These are phyloP conservation scores for Trogon melanurus DNA, from an alignment of 2,113 vertebrate species.

Conservation along the genomic window DNA sequence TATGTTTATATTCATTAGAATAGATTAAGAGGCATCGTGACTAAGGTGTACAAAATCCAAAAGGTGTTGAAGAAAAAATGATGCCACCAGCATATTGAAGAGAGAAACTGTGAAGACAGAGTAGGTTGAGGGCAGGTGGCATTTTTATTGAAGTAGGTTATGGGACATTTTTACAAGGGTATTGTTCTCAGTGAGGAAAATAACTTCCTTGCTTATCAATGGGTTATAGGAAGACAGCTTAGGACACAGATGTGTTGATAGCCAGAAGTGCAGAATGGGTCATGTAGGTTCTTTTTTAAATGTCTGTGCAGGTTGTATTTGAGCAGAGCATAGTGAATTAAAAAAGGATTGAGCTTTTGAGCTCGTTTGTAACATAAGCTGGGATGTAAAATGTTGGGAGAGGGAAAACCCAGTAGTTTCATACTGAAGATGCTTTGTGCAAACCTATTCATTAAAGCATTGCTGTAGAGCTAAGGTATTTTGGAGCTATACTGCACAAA, in stretches of 20 bases:
- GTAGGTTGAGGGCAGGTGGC: background rate
- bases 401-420: fast-evolving
- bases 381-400: background rate
- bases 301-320: background rate
- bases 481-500: background rate
- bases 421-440: background rate
- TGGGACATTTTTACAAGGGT: background rate
- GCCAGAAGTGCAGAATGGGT: background rate
- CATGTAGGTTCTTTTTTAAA: background rate
- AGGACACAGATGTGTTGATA: background rate
- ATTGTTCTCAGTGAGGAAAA: background rate
- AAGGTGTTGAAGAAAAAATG: background rate
- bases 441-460: background rate
- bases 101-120: background rate
- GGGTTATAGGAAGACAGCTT: background rate
- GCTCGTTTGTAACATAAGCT: background rate
- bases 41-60: conserved; percentile 29
- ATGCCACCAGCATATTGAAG: conserved; percentile 14
- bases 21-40: conserved; percentile 23
- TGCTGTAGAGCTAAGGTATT: background rate
- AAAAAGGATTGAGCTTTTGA: background rate
- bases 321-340: background rate
- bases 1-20: conserved; percentile 63
- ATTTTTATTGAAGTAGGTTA: background rate
- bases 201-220: background rate